Percentiles rank a stretch among this genome's conserved stretches.
phyloP scores from a whole-genome alignment of 2,888 invertebrate species.

The Cynaeus angustus region DNA sequence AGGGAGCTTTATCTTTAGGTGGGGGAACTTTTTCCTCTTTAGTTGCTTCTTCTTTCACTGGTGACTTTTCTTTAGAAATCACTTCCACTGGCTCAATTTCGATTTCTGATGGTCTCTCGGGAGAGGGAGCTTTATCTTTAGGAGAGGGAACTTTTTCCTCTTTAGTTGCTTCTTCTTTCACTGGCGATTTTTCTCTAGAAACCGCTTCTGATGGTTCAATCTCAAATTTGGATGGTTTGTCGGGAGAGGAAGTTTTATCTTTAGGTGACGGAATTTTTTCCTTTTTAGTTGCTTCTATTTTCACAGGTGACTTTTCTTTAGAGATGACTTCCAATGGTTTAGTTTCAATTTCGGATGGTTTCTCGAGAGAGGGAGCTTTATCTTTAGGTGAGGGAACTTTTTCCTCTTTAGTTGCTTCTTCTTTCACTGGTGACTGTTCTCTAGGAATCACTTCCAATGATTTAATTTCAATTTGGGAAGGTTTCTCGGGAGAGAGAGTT shows the following conservation, averaged over 20 bases:
- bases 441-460: background rate
- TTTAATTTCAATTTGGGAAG: constrained; percentile 5
- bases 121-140: constrained; percentile 1
- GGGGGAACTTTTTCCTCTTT: constrained; percentile 16
- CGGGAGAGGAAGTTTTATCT: background rate
- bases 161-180: constrained; percentile 36
- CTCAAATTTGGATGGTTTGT: background rate
- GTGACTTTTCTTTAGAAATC: background rate
- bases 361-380: background rate
- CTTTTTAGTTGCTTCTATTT: background rate
- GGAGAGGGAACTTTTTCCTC: constrained; percentile 48
- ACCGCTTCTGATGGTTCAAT: background rate
- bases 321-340: background rate
- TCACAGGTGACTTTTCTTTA: background rate
- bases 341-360: background rate
- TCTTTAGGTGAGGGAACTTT: constrained; percentile 1
- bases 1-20: constrained; percentile 8
- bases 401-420: constrained; percentile 1
- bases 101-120: constrained; percentile 5
- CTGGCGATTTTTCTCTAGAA: constrained; percentile 5
- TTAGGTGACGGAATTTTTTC: constrained; percentile 3
- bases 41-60: constrained; percentile 1
- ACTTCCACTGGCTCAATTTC: background rate
- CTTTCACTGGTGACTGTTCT: constrained; percentile 16
- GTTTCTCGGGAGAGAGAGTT: background rate